Conservation (phyloP, 2,113 vertebrate species). For the Stigmatopora argus region DNA sequence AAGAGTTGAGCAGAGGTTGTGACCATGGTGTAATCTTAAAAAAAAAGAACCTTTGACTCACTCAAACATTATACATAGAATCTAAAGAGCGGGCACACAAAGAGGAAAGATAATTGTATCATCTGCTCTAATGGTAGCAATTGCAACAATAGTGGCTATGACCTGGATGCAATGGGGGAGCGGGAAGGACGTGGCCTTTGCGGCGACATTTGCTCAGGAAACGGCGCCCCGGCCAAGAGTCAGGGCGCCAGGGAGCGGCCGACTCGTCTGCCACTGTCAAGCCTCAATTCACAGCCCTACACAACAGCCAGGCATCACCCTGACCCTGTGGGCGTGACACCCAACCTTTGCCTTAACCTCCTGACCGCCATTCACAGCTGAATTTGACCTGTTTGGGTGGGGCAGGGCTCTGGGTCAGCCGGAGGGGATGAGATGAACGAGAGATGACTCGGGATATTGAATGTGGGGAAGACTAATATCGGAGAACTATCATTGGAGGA, state of each 20-base stretch:
- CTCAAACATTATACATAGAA: slow-evolving; percentile 41
- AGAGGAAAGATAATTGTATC: slow-evolving; percentile 62
- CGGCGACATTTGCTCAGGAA: slow-evolving; percentile 55
- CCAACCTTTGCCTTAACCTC: slow-evolving; percentile 74
- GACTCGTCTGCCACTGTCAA: slow-evolving; percentile 59
- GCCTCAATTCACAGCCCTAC: slow-evolving; percentile 64
- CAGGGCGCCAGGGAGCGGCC: slow-evolving; percentile 52
- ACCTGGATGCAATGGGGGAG: slow-evolving; percentile 43
- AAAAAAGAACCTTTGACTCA: slow-evolving; percentile 53
- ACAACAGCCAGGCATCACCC: slow-evolving; percentile 61
- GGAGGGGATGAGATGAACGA: slow-evolving; percentile 34
- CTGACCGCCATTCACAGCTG: slow-evolving; percentile 68
- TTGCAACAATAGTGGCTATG: slow-evolving; percentile 56
- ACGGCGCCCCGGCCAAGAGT: slow-evolving; percentile 57
- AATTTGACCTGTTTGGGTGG: slow-evolving; percentile 42
- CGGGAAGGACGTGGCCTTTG: slow-evolving; percentile 23
- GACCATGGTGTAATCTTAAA: slow-evolving; percentile 30
- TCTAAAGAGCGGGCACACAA: slow-evolving; percentile 25
- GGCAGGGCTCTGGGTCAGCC: slow-evolving; percentile 39
- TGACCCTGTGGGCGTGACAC: slow-evolving; percentile 73
- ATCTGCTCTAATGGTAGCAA: slow-evolving; percentile 58
- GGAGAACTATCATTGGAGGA: background rate
- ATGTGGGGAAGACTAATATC: slow-evolving; percentile 16
- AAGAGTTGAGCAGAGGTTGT: slow-evolving; percentile 53
- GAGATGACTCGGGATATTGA: slow-evolving; percentile 34